Percentiles rank a stretch among this genome's conserved stretches.
Evolutionary conservation across 2,888 invertebrate species (phyloP).

Genomic region (Piscicola geometra): DNA sequence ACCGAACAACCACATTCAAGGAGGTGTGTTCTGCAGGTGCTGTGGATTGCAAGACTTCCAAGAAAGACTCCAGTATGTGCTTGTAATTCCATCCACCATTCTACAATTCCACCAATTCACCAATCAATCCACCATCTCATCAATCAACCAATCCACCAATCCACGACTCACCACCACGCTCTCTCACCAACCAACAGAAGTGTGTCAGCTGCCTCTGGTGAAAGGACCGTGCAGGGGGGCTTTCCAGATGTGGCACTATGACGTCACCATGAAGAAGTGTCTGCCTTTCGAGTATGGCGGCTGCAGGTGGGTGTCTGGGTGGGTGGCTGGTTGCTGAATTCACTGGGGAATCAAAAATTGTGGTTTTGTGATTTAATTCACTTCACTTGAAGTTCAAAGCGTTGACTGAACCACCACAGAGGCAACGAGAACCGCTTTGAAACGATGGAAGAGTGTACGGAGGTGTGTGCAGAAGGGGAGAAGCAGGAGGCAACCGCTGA

Average conservation of each 20-base stretch:
- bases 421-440: slow-evolving; percentile 78
- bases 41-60: not conserved
- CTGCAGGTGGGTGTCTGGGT: slow-evolving; percentile 57
- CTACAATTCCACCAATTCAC: not conserved
- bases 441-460: slow-evolving; percentile 45
- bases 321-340: no score
- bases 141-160: not conserved
- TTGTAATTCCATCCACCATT: not conserved
- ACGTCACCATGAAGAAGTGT: slow-evolving; percentile 64
- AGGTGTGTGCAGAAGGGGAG: slow-evolving; percentile 5
- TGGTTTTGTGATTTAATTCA: not conserved
- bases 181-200: slow-evolving; percentile 31
- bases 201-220: slow-evolving; percentile 65
- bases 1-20: not conserved
- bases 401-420: slow-evolving; percentile 50
- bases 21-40: not conserved
- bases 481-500: not conserved
- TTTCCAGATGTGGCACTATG: slow-evolving; percentile 69
- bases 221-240: slow-evolving; percentile 68
- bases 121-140: not conserved
- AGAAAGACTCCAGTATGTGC: slow-evolving; percentile 5
- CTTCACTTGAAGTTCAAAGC: not conserved
- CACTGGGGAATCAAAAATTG: no score
- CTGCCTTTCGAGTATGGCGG: slow-evolving; percentile 72
- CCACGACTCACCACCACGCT: not conserved